A percentile compares a stretch with the other conserved stretches of the same genome.
Conservation (phyloP, 2,113 vertebrate genomes). For the Numenius arquata region DNA sequence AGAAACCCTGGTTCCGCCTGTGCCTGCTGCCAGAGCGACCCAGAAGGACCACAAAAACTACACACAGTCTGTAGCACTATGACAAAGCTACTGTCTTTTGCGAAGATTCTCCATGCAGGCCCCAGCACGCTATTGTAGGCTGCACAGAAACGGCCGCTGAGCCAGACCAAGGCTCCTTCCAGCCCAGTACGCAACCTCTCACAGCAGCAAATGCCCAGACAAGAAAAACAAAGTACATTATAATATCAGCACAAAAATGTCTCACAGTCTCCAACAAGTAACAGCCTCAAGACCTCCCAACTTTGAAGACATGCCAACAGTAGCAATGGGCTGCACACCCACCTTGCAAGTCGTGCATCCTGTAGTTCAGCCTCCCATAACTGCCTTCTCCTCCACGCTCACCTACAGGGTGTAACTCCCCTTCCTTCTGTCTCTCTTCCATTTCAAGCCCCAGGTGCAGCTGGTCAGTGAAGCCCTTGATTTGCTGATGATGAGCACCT, state of each 20-base stretch:
- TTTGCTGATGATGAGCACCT: not conserved
- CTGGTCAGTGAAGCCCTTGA: not conserved
- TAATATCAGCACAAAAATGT: fast-evolving
- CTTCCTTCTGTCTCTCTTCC: fast-evolving
- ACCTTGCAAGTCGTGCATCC: fast-evolving
- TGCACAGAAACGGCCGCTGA: fast-evolving
- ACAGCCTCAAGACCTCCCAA: not conserved
- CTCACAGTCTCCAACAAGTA: not conserved
- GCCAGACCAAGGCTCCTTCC: not conserved
- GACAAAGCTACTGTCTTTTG: fast-evolving
- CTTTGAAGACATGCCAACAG: fast-evolving
- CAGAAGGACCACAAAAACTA: fast-evolving
- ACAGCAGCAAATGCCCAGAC: fast-evolving
- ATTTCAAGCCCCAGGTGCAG: not conserved
- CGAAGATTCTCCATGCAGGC: fast-evolving
- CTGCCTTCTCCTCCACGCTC: fast-evolving
- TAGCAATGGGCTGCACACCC: fast-evolving
- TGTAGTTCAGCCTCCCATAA: fast-evolving
- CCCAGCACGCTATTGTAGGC: fast-evolving
- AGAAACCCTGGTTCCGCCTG: not conserved
- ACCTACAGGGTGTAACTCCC: fast-evolving
- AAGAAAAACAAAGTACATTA: fast-evolving
- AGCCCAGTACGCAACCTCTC: not conserved
- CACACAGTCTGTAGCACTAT: fast-evolving
- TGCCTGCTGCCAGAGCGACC: not conserved